Evolutionary conservation across 2,888 invertebrate genomes (phyloP).

Genomic region (Zonitis immaculata): DNA sequence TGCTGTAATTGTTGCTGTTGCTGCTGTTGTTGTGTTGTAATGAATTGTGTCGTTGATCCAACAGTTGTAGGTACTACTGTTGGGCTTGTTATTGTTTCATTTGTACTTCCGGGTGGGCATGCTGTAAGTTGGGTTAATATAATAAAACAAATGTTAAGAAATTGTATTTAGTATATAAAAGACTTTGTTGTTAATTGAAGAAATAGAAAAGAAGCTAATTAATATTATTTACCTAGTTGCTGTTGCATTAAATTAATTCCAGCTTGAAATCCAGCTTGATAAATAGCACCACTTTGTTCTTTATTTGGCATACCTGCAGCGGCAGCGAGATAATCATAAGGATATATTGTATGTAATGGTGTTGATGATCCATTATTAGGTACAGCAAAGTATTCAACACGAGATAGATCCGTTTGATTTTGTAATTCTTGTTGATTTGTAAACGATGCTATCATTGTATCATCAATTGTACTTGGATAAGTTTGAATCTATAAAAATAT

Average conservation of each 20-base stretch:
- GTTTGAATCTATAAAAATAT: slow-evolving; percentile 38
- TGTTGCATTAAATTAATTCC: slow-evolving; percentile 46
- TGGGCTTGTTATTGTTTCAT: slow-evolving; percentile 38
- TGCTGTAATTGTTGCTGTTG: slow-evolving; percentile 32
- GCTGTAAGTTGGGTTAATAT: slow-evolving; percentile 33
- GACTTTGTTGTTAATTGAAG: too few species aligned
- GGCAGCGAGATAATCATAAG: slow-evolving; percentile 50
- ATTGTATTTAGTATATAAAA: background rate
- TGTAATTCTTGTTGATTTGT: slow-evolving; percentile 43
- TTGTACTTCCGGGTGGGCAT: slow-evolving; percentile 36
- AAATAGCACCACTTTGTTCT: slow-evolving; percentile 40
- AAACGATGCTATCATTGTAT: slow-evolving; percentile 46
- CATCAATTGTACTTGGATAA: slow-evolving; percentile 44
- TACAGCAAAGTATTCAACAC: slow-evolving; percentile 51
- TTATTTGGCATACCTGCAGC: slow-evolving; percentile 38
- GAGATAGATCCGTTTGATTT: slow-evolving; percentile 42
- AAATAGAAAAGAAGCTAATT: background rate
- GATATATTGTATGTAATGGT: slow-evolving; percentile 44
- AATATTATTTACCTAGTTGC: slow-evolving; percentile 36
- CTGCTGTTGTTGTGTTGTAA: slow-evolving; percentile 38
- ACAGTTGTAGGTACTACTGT: slow-evolving; percentile 38
- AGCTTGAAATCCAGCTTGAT: slow-evolving; percentile 48
- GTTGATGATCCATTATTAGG: slow-evolving; percentile 41
- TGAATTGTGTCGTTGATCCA: slow-evolving; percentile 33
- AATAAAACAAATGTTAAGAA: background rate